Conservation (phyloP, 2,113 vertebrate species). For the Tringa solitaria region DNA sequence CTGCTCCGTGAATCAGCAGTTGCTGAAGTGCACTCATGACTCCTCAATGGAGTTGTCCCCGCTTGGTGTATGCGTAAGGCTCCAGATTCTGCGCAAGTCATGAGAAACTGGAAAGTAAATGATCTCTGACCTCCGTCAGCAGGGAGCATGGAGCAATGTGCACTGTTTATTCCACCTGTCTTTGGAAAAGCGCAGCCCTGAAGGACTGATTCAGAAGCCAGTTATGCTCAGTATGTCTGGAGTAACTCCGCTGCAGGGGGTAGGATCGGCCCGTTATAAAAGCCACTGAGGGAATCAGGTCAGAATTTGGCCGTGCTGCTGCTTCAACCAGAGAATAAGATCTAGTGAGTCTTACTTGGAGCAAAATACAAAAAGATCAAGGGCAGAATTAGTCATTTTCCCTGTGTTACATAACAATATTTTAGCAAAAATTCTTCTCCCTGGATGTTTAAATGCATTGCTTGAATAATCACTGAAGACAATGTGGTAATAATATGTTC, state of each 20-base stretch:
- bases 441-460: slow-evolving; percentile 56
- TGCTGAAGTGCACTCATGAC: neutral
- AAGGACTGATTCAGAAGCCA: slow-evolving; percentile 21
- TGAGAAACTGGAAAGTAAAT: slow-evolving; percentile 3
- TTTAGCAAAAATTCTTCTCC: slow-evolving; percentile 63
- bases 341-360: slow-evolving; percentile 48
- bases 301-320: neutral
- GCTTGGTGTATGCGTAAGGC: neutral
- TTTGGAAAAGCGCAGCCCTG: neutral
- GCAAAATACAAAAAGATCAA: slow-evolving; percentile 26
- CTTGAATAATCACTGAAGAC: slow-evolving; percentile 60
- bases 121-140: neutral
- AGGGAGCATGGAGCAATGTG: neutral
- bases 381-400: slow-evolving; percentile 54
- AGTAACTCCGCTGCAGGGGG: neutral
- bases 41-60: neutral
- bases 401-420: slow-evolving; percentile 55
- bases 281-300: neutral
- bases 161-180: slow-evolving; percentile 29
- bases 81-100: neutral
- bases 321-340: neutral
- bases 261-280: neutral
- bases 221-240: neutral
- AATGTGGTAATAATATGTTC: slow-evolving; percentile 57
- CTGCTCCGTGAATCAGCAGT: neutral